Evolutionary conservation across 2,113 vertebrate genomes (phyloP), one percentile per base, ranked within the genome.

Genomic region (Corythornis cristatus): DNA sequence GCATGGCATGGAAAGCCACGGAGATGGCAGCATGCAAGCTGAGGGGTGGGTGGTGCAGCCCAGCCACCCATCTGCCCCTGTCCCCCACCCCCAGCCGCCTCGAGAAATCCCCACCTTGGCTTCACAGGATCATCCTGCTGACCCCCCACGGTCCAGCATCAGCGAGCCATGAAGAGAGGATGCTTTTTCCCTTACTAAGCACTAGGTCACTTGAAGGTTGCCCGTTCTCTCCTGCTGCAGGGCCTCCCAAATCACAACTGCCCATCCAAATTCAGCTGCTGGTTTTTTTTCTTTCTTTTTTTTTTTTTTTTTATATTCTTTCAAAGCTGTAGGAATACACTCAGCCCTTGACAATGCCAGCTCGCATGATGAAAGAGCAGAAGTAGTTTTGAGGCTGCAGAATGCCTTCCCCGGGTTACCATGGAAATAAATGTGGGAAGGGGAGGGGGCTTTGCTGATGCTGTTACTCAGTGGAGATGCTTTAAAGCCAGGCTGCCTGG

Each of bases 361-460:
- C 96, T 92, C 90, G 91, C 97, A 90, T 92, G 98, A 97, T 98
- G 98, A 98, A 98, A 98, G 97, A 97, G 97, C 97, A 97, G 96
- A 97, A 98, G 97, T 98, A 97, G 98, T 97, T 98, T 98, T 96
- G 98, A 98, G 98, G 94, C 98, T 89, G 96, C 97, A 98, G 98
- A 99, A 99, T 98, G 98, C 98, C 97, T 96, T 97, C 92, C 97
- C 95, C 72, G 88, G 93, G 98, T 99, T 98, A 90, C 98, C 98
- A 99, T 98, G 98, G 98, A 98, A 98, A 99, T 98, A 98, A 98
- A 98, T 98, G 97, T 97, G 96, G 96, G 97, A 95, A 97, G 83
- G 70, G 97, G 94, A 95, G 96, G 94, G 92, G 86, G 90, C 40
- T 95, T 40, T 9, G 0, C 53, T 53, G 95, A 90, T 21, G 93